These are phyloP conservation scores for Esox niger DNA, from an alignment of 2,113 vertebrate species.

Conservation along the genomic window DNA sequence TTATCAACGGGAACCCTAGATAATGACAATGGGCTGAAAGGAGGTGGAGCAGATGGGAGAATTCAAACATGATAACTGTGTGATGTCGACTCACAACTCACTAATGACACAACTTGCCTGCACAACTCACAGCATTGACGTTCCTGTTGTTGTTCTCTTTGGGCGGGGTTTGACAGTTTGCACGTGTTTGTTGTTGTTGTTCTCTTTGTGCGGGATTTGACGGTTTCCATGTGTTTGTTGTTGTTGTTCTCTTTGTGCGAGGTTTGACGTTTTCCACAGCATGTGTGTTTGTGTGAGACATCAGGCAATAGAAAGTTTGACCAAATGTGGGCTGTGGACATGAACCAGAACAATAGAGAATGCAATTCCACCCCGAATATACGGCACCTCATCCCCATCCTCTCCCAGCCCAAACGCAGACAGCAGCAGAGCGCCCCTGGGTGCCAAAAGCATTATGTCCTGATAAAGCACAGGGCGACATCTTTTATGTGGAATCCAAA, in stretches of 20 bases:
- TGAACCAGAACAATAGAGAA: not conserved
- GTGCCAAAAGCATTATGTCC: constrained; percentile 68
- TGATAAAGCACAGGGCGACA: constrained; percentile 70
- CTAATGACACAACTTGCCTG: too few relatives aligned
- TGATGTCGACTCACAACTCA: constrained; percentile 38
- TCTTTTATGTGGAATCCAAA: constrained; percentile 70
- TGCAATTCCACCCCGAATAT: constrained; percentile 7
- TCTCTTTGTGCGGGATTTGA: constrained; percentile 12
- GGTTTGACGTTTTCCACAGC: not conserved
- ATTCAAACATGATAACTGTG: constrained; percentile 44
- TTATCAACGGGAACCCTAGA: constrained; percentile 35
- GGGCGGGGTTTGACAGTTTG: constrained; percentile 4
- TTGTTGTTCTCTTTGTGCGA: not conserved
- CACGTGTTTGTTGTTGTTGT: constrained; percentile 34
- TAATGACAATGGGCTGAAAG: constrained; percentile 45
- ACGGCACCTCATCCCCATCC: constrained; percentile 3
- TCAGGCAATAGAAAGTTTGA: too few relatives aligned
- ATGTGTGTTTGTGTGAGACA: constrained; percentile 4
- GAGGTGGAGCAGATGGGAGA: constrained; percentile 49
- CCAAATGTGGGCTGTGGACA: not conserved
- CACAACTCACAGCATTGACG: too few relatives aligned
- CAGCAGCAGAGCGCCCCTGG: constrained; percentile 68
- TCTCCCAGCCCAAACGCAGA: not conserved
- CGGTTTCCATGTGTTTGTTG: not conserved
- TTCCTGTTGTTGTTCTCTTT: constrained; percentile 36